Evolutionary conservation across 2,113 vertebrate species (phyloP).

Genomic region (Azemiops feae): DNA sequence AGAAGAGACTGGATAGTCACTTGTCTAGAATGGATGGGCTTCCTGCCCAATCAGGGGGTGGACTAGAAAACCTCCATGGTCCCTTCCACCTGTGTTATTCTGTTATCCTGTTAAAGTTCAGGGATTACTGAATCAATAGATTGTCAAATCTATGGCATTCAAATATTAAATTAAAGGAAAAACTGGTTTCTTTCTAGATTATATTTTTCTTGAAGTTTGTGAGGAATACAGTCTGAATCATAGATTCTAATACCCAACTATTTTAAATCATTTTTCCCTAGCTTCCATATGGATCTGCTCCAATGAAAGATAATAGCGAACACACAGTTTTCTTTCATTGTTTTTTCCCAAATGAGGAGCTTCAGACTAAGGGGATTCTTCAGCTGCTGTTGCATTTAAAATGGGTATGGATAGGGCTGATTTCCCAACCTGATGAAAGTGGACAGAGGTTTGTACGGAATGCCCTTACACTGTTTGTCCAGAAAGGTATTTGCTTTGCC

Average conservation of each 20-base stretch:
- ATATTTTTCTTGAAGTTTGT: background rate
- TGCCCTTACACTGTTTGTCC: background rate
- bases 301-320: background rate
- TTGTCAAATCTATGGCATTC: background rate
- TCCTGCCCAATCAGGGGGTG: no score
- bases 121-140: background rate
- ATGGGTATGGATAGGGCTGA: constrained; percentile 1
- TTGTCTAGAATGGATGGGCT: no score
- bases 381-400: background rate
- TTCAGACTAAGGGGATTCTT: background rate
- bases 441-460: background rate
- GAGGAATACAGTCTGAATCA: background rate
- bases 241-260: background rate
- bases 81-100: background rate
- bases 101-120: background rate
- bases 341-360: background rate
- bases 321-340: background rate
- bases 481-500: background rate
- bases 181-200: background rate
- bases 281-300: background rate
- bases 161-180: background rate
- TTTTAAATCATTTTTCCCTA: background rate
- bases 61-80: no score
- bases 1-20: no score
- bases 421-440: background rate